A percentile compares a stretch with the other conserved stretches of the same genome.
These are phyloP conservation scores for Nyctibius grandis DNA, from an alignment of 2,797 vertebrate genomes.

Conservation along the genomic window DNA sequence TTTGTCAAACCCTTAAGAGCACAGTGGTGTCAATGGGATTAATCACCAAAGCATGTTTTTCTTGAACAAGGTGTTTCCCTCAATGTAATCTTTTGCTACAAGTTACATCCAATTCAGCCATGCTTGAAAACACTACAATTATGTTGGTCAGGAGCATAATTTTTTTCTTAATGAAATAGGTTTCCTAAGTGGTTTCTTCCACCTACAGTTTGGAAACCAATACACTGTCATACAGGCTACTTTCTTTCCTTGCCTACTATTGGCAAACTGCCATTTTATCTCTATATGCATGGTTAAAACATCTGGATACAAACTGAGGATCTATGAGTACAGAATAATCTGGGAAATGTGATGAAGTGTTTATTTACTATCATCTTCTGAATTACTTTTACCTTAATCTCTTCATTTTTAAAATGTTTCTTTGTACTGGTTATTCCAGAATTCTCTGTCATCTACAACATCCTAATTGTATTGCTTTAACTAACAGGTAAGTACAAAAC, in stretches of 20 bases:
- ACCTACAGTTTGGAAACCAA: not conserved
- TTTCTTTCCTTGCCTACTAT: not conserved
- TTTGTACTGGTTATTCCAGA: not conserved
- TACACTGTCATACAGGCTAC: not conserved
- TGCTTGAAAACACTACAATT: not conserved
- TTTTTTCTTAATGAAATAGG: not conserved
- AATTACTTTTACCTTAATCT: not conserved
- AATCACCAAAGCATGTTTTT: not conserved
- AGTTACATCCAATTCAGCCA: not conserved
- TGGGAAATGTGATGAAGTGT: not conserved
- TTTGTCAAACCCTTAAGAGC: not conserved
- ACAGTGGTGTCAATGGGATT: not conserved
- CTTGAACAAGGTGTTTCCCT: not conserved
- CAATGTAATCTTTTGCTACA: not conserved
- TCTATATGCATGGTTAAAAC: not conserved
- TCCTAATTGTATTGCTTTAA: not conserved
- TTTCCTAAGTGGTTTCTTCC: not conserved
- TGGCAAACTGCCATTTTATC: not conserved
- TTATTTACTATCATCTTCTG: not conserved
- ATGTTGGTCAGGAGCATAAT: not conserved
- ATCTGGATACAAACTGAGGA: not conserved
- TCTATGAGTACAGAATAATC: not conserved
- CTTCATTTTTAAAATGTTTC: not conserved
- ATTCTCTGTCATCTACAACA: not conserved
- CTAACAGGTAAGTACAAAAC: not conserved